Conservation (phyloP, 2,797 vertebrate genomes). For the Enteromius fasciolatus region DNA sequence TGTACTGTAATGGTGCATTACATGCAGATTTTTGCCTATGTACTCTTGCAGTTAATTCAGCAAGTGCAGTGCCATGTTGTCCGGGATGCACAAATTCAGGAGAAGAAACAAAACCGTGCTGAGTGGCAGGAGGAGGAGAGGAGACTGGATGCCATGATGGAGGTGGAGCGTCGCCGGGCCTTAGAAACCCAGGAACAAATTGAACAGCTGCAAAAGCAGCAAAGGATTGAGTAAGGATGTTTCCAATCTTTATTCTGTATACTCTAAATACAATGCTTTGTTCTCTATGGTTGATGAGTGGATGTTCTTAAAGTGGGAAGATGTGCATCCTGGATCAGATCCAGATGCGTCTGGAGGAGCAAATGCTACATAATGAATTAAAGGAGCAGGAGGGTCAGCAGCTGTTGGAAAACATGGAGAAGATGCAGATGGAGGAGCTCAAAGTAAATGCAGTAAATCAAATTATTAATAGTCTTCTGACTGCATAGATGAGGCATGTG, state of each 20-base stretch:
- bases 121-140: conserved; percentile 83
- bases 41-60: conserved; percentile 79
- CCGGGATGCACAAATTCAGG: conserved; percentile 84
- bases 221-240: conserved; percentile 76
- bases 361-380: conserved; percentile 72
- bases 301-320: conserved; percentile 75
- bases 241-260: background rate
- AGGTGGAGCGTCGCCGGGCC: conserved; percentile 78
- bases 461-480: background rate
- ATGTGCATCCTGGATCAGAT: conserved; percentile 84
- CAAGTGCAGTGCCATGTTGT: conserved; percentile 86
- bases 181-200: conserved; percentile 78
- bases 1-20: background rate
- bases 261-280: background rate
- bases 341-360: conserved; percentile 75
- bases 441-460: conserved; percentile 69
- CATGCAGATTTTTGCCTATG: background rate
- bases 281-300: background rate
- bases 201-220: conserved; percentile 74
- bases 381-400: conserved; percentile 82
- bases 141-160: conserved; percentile 88
- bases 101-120: conserved; percentile 79
- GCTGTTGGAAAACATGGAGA: conserved; percentile 75
- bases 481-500: background rate
- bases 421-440: conserved; percentile 81